A percentile compares a stretch with the other conserved stretches of the same genome.
phyloP scores from a whole-genome alignment of 2,797 vertebrate species.

The Acipenser oxyrinchus region DNA sequence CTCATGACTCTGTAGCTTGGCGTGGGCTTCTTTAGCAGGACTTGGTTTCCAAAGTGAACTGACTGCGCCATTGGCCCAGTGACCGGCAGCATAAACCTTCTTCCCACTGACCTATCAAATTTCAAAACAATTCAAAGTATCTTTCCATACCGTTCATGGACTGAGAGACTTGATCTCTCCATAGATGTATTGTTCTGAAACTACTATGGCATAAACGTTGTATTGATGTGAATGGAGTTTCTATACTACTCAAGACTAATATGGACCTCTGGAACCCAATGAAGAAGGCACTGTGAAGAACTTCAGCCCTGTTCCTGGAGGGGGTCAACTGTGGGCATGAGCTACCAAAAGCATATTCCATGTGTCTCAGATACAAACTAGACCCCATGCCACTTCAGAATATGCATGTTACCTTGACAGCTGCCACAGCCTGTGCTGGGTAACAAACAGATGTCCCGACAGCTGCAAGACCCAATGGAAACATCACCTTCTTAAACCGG shows the following conservation, averaged over 20 bases:
- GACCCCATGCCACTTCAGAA: background rate
- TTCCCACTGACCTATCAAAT: slow-evolving; percentile 63
- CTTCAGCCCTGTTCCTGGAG: slow-evolving; percentile 7
- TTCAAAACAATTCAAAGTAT: slow-evolving; percentile 3
- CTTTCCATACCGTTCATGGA: too few species aligned
- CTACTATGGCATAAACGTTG: too few species aligned
- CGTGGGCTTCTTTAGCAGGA: slow-evolving; percentile 23
- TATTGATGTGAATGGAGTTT: too few species aligned
- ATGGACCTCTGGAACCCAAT: background rate
- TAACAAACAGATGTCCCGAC: slow-evolving; percentile 74
- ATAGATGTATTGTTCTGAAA: too few species aligned
- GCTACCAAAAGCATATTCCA: slow-evolving; percentile 6
- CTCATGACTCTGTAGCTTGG: slow-evolving; percentile 40
- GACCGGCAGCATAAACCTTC: slow-evolving; percentile 56
- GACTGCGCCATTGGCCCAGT: slow-evolving; percentile 48
- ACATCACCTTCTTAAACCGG: slow-evolving; percentile 64
- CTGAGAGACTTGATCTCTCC: too few species aligned
- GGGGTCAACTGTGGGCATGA: slow-evolving; percentile 17
- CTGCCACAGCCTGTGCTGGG: slow-evolving; percentile 69
- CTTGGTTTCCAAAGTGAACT: slow-evolving; percentile 57
- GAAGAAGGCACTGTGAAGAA: background rate
- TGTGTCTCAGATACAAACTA: background rate
- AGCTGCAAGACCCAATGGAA: slow-evolving; percentile 66
- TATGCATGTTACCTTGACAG: slow-evolving; percentile 67
- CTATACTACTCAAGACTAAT: too few species aligned